Base-by-base conservation (phyloP, 2,113 vertebrate genomes). In the Meriones unguiculatus region DNA sequence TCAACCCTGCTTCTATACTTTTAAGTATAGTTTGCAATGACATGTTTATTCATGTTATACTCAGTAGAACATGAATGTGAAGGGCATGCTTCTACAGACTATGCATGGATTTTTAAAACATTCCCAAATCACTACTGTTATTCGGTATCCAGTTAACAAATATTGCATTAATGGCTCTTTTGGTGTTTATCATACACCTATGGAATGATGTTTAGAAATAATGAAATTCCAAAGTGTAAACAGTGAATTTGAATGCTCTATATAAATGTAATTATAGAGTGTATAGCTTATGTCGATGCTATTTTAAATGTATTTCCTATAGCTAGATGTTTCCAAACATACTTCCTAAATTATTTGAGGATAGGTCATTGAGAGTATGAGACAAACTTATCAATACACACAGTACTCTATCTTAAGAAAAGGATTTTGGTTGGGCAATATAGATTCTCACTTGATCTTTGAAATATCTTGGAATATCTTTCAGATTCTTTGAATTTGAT, bases 321-420 rank as follows among this genome's bases (percentile, higher is more conserved):
- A 50, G 12, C 35, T 82, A 46, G 13, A 0, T 78, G 65, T 85
- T 90, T 82, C 35, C 30, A 82, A 77, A 38, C 62, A 70, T 80
- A 41, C 70, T 72, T 90, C 17, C 84, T n/a, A 50, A 90, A 35
- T 86, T 13, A 81, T 59, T 84, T 94, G 69, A 69, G 54, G 12
- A 14, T 57, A 38, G 0, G 0, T 82, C 1, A 2, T 30, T 17
- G 5, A 30, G 17, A 7, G 5, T 2, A 11, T 73, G 5, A 30
- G 85, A 94, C 20, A 87, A 77, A 65, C 35, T 50, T 10, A 4
- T 84, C 57, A 57, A 67, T 59, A 73, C 77, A 28, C 5, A n/a
- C 0, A 70, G 32, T 65, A 13, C 46, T 30, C n/a, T 5, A 54
- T 41, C 22, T 70, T n/a, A 70, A 64, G n/a, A 54, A 22, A 88